These are phyloP conservation scores for Mirza zaza DNA, from an alignment of 2,113 vertebrate species.

Conservation along the genomic window DNA sequence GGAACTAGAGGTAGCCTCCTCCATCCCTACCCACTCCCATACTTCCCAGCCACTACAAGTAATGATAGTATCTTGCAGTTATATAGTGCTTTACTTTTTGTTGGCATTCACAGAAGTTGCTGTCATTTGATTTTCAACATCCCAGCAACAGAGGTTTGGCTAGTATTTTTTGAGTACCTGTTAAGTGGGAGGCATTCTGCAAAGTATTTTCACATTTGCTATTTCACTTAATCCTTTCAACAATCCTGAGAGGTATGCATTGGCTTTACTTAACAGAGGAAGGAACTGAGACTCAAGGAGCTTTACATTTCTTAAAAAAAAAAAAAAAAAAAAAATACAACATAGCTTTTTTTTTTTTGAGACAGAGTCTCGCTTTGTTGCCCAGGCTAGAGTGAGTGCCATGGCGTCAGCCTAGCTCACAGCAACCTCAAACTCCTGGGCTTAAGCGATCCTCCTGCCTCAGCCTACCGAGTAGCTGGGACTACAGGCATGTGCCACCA, in stretches of 20 bases:
- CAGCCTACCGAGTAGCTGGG: no score
- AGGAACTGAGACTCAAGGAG: background rate
- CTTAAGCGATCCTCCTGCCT: no score
- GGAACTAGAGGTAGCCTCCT: background rate
- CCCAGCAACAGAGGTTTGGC: background rate
- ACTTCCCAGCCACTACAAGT: background rate
- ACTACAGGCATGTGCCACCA: no score
- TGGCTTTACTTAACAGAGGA: background rate
- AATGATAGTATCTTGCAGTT: background rate
- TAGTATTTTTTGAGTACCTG: background rate
- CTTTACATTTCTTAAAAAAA: background rate
- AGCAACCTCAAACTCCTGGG: no score
- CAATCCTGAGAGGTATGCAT: background rate
- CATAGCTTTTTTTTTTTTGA: no score
- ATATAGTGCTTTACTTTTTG: background rate
- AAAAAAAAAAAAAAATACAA: no score
- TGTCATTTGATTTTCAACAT: slow-evolving; percentile 13
- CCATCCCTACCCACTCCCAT: background rate
- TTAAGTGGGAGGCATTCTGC: background rate
- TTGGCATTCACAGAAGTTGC: background rate
- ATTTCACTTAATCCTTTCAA: background rate
- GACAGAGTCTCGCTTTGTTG: no score
- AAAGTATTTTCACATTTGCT: background rate
- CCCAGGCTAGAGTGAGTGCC: no score
- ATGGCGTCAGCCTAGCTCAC: no score